These are phyloP conservation scores for Sphaeridia pumilis DNA, from an alignment of 2,888 invertebrate genomes.

Conservation along the genomic window DNA sequence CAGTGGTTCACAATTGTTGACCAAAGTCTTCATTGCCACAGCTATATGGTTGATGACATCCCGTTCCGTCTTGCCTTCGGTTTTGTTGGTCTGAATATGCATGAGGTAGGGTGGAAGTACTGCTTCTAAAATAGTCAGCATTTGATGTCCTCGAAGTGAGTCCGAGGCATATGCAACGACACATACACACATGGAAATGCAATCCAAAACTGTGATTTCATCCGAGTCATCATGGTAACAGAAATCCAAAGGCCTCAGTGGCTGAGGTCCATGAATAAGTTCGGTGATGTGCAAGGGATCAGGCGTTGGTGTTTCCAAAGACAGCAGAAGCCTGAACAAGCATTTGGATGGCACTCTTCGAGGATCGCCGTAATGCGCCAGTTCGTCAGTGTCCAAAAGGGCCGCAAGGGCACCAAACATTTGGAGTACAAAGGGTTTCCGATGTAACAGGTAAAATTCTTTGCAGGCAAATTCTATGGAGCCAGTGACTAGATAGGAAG, in stretches of 20 bases:
- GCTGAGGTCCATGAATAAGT: slow-evolving; percentile 79
- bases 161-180: slow-evolving; percentile 97
- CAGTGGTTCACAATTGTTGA: slow-evolving; percentile 90
- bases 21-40: slow-evolving; percentile 85
- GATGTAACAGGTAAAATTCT: slow-evolving; percentile 94
- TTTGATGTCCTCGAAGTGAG: slow-evolving; percentile 79
- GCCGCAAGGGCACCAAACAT: slow-evolving; percentile 98
- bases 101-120: slow-evolving; percentile 90
- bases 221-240: slow-evolving; percentile 98
- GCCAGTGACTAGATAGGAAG: slow-evolving; percentile 64
- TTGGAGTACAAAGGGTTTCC: slow-evolving; percentile 95
- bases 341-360: slow-evolving; percentile 73
- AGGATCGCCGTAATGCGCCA: slow-evolving; percentile 58
- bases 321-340: slow-evolving; percentile 77
- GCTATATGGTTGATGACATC: slow-evolving; percentile 86
- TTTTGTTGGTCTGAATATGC: slow-evolving; percentile 80
- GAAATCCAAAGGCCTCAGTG: slow-evolving; percentile 89
- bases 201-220: slow-evolving; percentile 90
- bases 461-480: slow-evolving; percentile 97
- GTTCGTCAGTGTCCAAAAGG: slow-evolving; percentile 82
- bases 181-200: slow-evolving; percentile 97
- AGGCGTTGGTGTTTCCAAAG: slow-evolving; percentile 85
- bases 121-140: slow-evolving; percentile 92
- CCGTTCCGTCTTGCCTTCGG: slow-evolving; percentile 85
- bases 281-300: slow-evolving; percentile 89